Evolutionary conservation across 2,797 vertebrate species (phyloP).

Genomic region (Rhyacichthys aspro): DNA sequence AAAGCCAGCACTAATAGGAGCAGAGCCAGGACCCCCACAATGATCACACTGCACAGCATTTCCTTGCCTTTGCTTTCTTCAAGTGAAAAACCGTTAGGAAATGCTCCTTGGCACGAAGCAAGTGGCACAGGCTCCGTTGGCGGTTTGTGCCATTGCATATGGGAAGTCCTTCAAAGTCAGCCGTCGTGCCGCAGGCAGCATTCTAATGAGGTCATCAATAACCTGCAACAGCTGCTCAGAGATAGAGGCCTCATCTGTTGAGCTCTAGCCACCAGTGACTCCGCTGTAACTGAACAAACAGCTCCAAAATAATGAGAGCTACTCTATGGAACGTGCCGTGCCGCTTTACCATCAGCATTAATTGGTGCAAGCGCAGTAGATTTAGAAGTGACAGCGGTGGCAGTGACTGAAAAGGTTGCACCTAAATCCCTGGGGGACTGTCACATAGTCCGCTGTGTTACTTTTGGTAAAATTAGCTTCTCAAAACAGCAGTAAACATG

Average conservation of each 20-base stretch:
- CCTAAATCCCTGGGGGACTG: conserved; percentile 38
- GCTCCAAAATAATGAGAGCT: conserved; percentile 64
- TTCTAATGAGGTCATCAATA: conserved; percentile 94
- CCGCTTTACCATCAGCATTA: conserved; percentile 52
- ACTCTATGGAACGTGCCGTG: conserved; percentile 46
- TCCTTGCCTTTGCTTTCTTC: conserved; percentile 34
- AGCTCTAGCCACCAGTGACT: conserved; percentile 76
- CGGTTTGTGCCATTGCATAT: conserved; percentile 71
- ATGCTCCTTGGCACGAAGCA: conserved; percentile 50
- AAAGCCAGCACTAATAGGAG: conserved; percentile 26
- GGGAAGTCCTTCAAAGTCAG: conserved; percentile 79
- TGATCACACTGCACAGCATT: conserved; percentile 19
- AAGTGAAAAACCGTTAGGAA: conserved; percentile 66
- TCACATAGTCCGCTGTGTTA: conserved; percentile 32
- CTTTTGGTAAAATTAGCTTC: conserved; percentile 25
- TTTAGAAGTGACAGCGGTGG: conserved; percentile 43
- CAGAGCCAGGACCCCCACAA: conserved; percentile 42
- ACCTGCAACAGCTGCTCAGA: conserved; percentile 91
- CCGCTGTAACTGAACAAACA: conserved; percentile 64
- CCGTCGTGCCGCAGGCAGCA: conserved; percentile 81
- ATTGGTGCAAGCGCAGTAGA: conserved; percentile 41
- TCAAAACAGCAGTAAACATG: conserved; percentile 36
- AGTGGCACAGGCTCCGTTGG: conserved; percentile 54
- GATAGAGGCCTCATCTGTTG: conserved; percentile 86
- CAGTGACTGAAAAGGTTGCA: conserved; percentile 39